These are phyloP conservation scores for Gandaritis pyraliata DNA, from an alignment of 2,888 invertebrate genomes.

Conservation along the genomic window DNA sequence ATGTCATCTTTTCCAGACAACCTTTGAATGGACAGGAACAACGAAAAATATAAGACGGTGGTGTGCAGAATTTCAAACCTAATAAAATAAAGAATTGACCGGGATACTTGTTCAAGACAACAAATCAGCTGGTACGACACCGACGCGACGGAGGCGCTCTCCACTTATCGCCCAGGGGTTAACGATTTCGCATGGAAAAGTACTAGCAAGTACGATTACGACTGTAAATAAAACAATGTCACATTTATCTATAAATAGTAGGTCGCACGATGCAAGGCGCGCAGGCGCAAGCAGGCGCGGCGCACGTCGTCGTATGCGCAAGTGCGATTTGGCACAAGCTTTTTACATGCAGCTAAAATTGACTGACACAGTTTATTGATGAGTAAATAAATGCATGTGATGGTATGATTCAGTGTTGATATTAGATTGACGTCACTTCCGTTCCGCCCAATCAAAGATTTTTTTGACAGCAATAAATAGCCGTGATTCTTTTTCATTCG, in stretches of 20 bases:
- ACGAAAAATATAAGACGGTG: too few relatives aligned
- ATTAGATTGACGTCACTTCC: conserved; percentile 41
- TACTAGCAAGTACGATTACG: conserved; percentile 63
- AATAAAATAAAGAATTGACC: conserved; percentile 32
- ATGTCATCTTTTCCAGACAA: too few relatives aligned
- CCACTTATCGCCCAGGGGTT: conserved; percentile 68
- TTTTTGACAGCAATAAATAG: too few relatives aligned
- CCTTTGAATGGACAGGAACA: too few relatives aligned
- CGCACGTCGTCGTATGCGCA: conserved; percentile 38
- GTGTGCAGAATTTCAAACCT: too few relatives aligned
- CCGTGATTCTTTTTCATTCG: too few relatives aligned
- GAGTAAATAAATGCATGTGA: conserved; percentile 43
- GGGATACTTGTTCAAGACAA: conserved; percentile 33
- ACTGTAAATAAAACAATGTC: conserved; percentile 73
- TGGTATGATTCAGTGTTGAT: conserved; percentile 25
- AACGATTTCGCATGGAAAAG: conserved; percentile 79
- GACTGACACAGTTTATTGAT: conserved; percentile 61
- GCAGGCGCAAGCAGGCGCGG: conserved; percentile 51
- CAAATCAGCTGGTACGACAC: conserved; percentile 22
- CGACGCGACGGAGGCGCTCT: conserved; percentile 46
- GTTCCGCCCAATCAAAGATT: not conserved
- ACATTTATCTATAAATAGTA: conserved; percentile 73
- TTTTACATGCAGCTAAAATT: conserved; percentile 63
- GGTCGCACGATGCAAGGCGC: conserved; percentile 59
- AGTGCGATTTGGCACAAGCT: conserved; percentile 69